Evolutionary conservation across 1,140 invertebrate genomes (phyloP).

Genomic region (Heliconius hermathena): DNA sequence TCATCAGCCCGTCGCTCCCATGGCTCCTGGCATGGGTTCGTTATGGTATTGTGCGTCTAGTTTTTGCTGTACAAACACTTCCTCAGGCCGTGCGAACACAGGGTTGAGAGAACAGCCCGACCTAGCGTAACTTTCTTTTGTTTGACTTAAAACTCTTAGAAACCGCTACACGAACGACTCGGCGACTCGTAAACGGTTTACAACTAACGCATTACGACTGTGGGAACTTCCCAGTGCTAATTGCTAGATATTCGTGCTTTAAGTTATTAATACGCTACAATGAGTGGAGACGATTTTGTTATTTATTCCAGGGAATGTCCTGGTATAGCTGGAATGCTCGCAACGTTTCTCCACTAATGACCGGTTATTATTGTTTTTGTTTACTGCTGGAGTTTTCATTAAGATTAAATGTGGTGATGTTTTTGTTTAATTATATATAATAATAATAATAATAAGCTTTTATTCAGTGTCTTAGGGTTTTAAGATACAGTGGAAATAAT

Average conservation of each 20-base stretch:
- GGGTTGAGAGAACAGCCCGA: constrained; percentile 61
- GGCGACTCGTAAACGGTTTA: constrained; percentile 42
- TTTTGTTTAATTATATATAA: not conserved
- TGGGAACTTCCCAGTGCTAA: constrained; percentile 31
- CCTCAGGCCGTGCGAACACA: constrained; percentile 66
- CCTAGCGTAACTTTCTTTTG: constrained; percentile 70
- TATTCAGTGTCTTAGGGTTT: not conserved
- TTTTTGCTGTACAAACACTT: constrained; percentile 48
- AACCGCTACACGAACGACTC: constrained; percentile 40
- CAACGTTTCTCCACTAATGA: not conserved
- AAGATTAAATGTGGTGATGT: not conserved
- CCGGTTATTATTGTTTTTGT: not conserved
- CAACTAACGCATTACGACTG: constrained; percentile 34
- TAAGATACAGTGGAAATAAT: no score
- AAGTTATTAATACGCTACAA: constrained; percentile 7
- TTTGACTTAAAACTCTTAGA: constrained; percentile 52
- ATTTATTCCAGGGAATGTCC: not conserved
- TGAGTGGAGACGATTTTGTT: not conserved
- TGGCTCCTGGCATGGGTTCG: constrained; percentile 33
- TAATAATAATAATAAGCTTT: not conserved
- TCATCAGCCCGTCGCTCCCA: constrained; percentile 36
- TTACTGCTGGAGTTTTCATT: not conserved
- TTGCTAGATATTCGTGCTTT: constrained; percentile 4
- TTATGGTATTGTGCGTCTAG: constrained; percentile 38
- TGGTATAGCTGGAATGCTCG: not conserved